These are phyloP conservation scores for Rhynchomys soricoides DNA, from an alignment of 2,113 vertebrate genomes.

Conservation along the genomic window DNA sequence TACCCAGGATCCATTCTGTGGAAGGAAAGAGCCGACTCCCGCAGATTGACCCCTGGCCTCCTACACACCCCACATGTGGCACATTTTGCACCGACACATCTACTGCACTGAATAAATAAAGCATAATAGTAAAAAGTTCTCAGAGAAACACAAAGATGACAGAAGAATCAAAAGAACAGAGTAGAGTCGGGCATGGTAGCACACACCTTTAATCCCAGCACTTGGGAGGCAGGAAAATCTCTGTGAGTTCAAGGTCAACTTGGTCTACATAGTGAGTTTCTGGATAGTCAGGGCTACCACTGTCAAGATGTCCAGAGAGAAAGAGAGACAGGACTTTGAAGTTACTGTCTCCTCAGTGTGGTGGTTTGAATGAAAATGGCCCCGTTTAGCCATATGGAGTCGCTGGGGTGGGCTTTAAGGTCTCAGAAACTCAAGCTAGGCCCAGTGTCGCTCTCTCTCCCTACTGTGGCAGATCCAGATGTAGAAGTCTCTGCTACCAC, in stretches of 20 bases:
- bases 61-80: background rate
- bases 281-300: background rate
- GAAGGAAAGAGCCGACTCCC: background rate
- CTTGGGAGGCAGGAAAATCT: background rate
- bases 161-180: background rate
- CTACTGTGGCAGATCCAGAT: background rate
- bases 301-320: background rate
- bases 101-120: background rate
- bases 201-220: background rate
- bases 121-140: background rate
- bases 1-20: background rate
- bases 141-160: background rate
- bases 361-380: background rate
- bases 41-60: background rate
- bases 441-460: background rate
- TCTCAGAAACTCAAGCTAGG: background rate
- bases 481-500: background rate
- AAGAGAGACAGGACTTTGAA: background rate
- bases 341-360: background rate
- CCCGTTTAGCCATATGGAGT: background rate
- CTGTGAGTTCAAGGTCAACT: background rate
- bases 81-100: background rate
- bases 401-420: background rate
- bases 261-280: background rate
- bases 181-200: background rate